Evolutionary conservation across 2,888 invertebrate species (phyloP).

Genomic region (Hololepta plana): DNA sequence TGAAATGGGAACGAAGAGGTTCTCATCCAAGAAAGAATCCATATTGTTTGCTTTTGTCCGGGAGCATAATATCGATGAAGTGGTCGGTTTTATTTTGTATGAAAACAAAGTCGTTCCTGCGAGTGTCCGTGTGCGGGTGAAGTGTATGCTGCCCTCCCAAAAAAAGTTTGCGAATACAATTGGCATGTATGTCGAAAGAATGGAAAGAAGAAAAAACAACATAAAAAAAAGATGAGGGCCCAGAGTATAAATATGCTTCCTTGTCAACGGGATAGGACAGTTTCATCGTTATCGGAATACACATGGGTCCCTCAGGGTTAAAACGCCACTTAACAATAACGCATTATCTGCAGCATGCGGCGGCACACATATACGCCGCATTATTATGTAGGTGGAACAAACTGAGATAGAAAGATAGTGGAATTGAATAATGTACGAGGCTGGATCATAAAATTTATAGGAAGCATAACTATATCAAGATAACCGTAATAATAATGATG

Average conservation of each 20-base stretch:
- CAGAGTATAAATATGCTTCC: constrained; percentile 6
- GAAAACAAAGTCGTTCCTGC: too few relatives aligned
- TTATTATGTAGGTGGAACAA: neutral
- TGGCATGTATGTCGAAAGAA: too few relatives aligned
- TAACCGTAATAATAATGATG: constrained; percentile 1
- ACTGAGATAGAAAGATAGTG: neutral
- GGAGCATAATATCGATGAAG: too few relatives aligned
- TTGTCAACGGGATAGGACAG: neutral
- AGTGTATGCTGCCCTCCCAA: too few relatives aligned
- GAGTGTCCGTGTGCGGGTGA: too few relatives aligned
- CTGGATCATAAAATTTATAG: constrained; percentile 2
- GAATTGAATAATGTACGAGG: neutral
- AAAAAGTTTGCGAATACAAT: too few relatives aligned
- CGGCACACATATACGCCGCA: neutral
- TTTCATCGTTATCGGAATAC: neutral
- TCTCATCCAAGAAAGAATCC: too few relatives aligned
- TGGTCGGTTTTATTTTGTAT: too few relatives aligned
- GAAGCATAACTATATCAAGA: neutral
- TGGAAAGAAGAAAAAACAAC: too few relatives aligned
- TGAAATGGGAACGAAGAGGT: too few relatives aligned
- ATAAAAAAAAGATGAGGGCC: too few relatives aligned
- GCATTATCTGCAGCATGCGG: neutral
- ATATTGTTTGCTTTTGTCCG: too few relatives aligned
- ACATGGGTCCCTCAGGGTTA: constrained; percentile 1
- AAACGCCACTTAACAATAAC: constrained; percentile 2